Evolutionary conservation across 2,797 vertebrate genomes (phyloP).

Genomic region (Mycteria americana): DNA sequence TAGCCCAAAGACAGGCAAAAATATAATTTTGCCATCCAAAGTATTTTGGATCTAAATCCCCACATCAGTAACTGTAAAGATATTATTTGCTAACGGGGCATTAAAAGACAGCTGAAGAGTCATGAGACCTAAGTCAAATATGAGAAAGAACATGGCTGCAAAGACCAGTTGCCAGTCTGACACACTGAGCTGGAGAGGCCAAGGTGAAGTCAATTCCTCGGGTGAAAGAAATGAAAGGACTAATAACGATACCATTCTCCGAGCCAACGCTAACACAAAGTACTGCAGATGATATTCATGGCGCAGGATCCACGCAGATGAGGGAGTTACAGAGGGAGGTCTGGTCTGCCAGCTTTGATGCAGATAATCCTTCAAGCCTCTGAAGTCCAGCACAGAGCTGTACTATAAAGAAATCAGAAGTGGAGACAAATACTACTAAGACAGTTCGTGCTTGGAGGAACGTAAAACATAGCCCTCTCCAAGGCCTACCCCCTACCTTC

Average conservation of each 20-base stretch:
- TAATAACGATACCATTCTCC: slow-evolving; percentile 74
- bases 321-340: slow-evolving; percentile 79
- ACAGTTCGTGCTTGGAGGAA: background rate
- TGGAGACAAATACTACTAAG: background rate
- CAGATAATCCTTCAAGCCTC: slow-evolving; percentile 85
- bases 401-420: slow-evolving; percentile 75
- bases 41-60: background rate
- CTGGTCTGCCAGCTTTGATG: slow-evolving; percentile 75
- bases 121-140: background rate
- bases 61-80: background rate
- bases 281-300: slow-evolving; percentile 94
- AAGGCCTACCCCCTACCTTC: background rate
- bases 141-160: background rate
- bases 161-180: background rate
- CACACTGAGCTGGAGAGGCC: background rate
- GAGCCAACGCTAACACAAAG: slow-evolving; percentile 82
- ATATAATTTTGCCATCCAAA: background rate
- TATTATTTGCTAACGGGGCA: background rate
- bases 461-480: background rate
- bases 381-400: slow-evolving; percentile 75
- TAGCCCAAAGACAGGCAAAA: background rate
- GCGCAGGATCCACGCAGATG: slow-evolving; percentile 85
- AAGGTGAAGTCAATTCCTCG: background rate
- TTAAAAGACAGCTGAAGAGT: background rate
- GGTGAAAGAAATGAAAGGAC: background rate